phyloP scores from a whole-genome alignment of 2,888 invertebrate genomes.

The Caenorhabditis wallacei region DNA sequence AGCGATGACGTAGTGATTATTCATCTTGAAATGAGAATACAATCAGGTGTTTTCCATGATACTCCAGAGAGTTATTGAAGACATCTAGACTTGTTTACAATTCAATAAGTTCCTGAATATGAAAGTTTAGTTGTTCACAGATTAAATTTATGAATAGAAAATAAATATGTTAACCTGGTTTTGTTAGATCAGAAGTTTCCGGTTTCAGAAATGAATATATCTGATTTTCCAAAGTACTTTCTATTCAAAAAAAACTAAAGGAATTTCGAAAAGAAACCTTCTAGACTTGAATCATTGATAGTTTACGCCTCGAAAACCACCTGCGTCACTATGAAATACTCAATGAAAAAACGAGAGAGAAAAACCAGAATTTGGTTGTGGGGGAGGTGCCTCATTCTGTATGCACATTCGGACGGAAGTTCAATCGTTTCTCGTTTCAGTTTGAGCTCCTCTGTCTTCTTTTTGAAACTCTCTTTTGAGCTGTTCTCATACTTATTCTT shows the following conservation, averaged over 20 bases:
- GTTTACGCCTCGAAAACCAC: background rate
- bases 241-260: too few relatives aligned
- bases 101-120: constrained; percentile 7
- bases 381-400: constrained; percentile 41
- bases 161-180: background rate
- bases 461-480: constrained; percentile 21
- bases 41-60: background rate
- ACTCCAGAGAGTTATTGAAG: background rate
- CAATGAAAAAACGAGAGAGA: background rate
- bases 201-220: background rate
- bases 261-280: too few relatives aligned
- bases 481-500: constrained; percentile 13
- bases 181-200: background rate
- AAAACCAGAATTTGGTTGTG: constrained; percentile 39
- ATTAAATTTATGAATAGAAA: constrained; percentile 1
- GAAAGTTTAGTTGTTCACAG: constrained; percentile 13
- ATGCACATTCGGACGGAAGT: constrained; percentile 60
- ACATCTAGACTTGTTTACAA: background rate
- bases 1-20: constrained; percentile 1
- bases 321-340: constrained; percentile 36
- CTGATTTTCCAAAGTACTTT: background rate
- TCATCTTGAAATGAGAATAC: background rate
- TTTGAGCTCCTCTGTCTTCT: constrained; percentile 14
- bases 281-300: background rate
- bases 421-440: constrained; percentile 30